phyloP scores from a whole-genome alignment of 2,113 vertebrate species.

The Fregetta grallaria region DNA sequence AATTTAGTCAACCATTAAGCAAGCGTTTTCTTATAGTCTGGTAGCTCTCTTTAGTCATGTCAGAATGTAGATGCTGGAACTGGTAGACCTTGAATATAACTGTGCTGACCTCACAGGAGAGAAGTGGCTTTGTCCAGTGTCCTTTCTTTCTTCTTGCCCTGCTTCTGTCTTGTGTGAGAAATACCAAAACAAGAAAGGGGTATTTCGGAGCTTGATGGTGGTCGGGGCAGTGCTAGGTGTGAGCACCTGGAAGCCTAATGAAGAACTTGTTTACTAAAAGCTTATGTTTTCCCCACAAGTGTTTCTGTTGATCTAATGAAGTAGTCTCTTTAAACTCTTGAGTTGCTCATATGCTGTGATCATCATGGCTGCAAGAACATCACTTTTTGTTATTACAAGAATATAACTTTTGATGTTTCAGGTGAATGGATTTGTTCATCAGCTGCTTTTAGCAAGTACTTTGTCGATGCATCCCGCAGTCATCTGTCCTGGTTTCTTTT shows the following conservation, averaged over 20 bases:
- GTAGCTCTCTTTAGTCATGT: background rate
- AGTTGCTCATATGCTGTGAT: background rate
- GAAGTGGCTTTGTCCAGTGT: background rate
- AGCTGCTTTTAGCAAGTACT: background rate
- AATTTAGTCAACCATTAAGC: background rate
- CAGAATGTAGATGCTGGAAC: background rate
- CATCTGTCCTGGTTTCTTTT: constrained; percentile 30
- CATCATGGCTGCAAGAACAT: background rate
- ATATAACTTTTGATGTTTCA: background rate
- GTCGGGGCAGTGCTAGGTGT: background rate
- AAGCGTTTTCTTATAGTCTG: background rate
- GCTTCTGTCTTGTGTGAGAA: background rate
- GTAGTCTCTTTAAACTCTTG: background rate
- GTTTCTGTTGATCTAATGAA: background rate
- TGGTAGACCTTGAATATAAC: background rate
- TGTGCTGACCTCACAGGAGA: background rate
- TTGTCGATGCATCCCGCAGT: background rate
- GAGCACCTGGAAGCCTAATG: background rate
- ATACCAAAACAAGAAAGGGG: background rate
- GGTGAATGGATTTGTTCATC: background rate
- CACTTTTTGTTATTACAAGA: background rate
- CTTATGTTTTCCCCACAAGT: no score
- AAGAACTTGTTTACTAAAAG: background rate
- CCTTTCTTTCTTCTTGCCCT: background rate
- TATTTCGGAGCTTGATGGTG: background rate